phyloP scores from a whole-genome alignment of 2,797 vertebrate species.

The Tarsius wallacei region DNA sequence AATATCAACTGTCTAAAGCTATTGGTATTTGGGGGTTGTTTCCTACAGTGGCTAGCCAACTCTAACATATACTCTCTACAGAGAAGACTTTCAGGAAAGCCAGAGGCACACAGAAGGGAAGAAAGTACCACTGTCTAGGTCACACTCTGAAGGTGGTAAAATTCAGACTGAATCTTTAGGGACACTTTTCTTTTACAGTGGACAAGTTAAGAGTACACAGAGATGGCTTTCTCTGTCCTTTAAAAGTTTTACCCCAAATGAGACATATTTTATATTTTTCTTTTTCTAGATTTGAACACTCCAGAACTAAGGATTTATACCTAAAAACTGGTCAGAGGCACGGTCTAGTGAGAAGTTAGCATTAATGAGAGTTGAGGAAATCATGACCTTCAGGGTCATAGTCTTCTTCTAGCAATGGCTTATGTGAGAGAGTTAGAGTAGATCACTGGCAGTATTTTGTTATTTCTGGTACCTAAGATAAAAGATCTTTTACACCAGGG shows the following conservation, averaged over 20 bases:
- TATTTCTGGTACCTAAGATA: not conserved
- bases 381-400: not conserved
- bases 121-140: not conserved
- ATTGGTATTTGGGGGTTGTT: not conserved
- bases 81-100: not conserved
- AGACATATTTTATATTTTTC: not conserved
- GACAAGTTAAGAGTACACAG: not conserved
- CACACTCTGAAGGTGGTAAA: not conserved
- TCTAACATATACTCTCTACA: not conserved
- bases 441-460: not conserved
- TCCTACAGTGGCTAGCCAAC: not conserved
- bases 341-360: not conserved
- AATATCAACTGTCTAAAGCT: not conserved
- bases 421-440: not conserved
- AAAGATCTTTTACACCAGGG: not conserved
- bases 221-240: not conserved
- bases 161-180: not conserved
- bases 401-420: not conserved
- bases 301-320: not conserved
- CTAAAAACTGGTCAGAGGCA: not conserved
- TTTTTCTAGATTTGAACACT: slow-evolving; percentile 15
- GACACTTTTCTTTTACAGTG: not conserved
- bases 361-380: not conserved
- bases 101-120: not conserved
- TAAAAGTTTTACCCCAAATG: not conserved